Percentiles rank a stretch among this genome's conserved stretches.
Evolutionary conservation across 37 sponge, comb jelly and placozoan genomes (phyloP).

Genomic region (Eunapius fragilis): DNA sequence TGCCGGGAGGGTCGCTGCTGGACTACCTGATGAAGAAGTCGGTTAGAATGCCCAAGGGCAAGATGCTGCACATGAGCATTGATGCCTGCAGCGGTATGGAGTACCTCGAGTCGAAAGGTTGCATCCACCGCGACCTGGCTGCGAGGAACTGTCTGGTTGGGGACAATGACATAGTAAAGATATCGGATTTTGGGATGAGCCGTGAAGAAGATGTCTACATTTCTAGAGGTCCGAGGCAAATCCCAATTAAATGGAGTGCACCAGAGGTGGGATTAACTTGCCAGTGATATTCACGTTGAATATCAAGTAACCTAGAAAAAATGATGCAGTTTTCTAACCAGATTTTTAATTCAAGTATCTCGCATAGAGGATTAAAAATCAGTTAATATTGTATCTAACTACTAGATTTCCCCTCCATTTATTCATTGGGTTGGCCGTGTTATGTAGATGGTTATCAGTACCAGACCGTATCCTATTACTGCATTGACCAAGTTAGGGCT

Average conservation of each 20-base stretch:
- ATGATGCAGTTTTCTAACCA: too few species aligned
- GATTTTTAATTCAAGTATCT: too few species aligned
- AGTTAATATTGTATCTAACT: too few species aligned
- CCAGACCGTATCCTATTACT: too few species aligned
- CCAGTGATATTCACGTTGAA: too few species aligned
- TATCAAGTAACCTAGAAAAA: too few species aligned
- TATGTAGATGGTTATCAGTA: too few species aligned
- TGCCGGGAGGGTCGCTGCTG: slow-evolving; percentile 89
- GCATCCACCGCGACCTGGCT: slow-evolving; percentile 91
- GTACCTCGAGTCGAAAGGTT: slow-evolving; percentile 78
- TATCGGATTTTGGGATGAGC: slow-evolving; percentile 95
- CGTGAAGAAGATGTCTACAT: slow-evolving; percentile 88
- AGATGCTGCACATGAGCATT: slow-evolving; percentile 56
- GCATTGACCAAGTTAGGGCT: too few species aligned
- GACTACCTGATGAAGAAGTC: slow-evolving; percentile 84
- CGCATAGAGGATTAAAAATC: too few species aligned
- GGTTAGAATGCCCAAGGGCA: slow-evolving; percentile 17
- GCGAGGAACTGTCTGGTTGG: slow-evolving; percentile 92
- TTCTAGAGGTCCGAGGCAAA: slow-evolving; percentile 71
- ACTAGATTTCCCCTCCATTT: too few species aligned
- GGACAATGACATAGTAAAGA: slow-evolving; percentile 74
- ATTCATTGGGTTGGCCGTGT: too few species aligned
- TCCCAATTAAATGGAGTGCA: slow-evolving; percentile 96
- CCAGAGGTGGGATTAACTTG: slow-evolving; percentile 77
- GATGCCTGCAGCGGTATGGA: slow-evolving; percentile 83